Conservation (phyloP, 2,113 vertebrate species). For the Odobenus rosmarus region DNA sequence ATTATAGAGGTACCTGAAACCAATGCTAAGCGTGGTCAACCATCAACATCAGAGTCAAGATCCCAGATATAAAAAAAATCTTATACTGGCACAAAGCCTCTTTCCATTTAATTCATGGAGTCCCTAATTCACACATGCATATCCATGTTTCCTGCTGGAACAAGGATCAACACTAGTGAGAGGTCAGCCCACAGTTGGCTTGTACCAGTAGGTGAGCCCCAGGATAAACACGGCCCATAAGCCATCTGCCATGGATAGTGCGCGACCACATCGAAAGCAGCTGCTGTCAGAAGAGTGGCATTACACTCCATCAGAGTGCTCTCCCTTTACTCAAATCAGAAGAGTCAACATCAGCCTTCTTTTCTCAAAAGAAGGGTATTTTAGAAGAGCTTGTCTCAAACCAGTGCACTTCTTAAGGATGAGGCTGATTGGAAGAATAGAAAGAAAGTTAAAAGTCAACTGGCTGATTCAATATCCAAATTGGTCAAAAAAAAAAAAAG, state of each 20-base stretch:
- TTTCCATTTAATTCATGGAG: background rate
- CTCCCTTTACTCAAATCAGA: background rate
- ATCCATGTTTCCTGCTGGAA: background rate
- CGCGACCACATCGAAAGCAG: background rate
- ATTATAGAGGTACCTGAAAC: background rate
- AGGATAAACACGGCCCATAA: background rate
- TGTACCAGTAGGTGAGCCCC: background rate
- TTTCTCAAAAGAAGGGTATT: background rate
- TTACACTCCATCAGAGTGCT: background rate
- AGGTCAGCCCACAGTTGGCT: background rate
- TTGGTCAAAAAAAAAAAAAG: conserved; percentile 36
- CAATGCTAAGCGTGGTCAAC: background rate
- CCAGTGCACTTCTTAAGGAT: background rate
- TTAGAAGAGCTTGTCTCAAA: background rate
- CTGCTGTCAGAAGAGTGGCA: background rate
- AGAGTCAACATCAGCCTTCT: background rate
- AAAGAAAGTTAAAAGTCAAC: background rate
- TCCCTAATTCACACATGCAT: background rate
- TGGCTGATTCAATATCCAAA: background rate
- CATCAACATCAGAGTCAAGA: background rate
- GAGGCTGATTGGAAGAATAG: background rate
- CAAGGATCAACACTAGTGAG: background rate
- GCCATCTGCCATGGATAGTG: background rate
- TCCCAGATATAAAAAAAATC: background rate
- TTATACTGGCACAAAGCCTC: background rate